phyloP scores from a whole-genome alignment of 1,140 invertebrate species.

The Drosophila neocordata region DNA sequence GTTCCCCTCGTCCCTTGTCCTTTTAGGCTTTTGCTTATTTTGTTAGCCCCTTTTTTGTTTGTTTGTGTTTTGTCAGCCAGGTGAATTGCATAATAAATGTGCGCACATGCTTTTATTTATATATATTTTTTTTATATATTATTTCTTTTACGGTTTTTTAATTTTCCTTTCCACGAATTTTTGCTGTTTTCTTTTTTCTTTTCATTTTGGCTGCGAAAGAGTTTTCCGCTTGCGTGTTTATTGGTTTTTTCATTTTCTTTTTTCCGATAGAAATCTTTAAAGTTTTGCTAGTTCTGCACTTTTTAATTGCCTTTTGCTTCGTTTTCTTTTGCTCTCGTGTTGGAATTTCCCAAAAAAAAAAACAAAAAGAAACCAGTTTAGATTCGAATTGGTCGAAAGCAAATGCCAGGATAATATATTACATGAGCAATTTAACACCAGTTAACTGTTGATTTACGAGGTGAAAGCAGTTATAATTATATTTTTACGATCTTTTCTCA shows the following conservation, averaged over 20 bases:
- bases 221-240: constrained; percentile 53
- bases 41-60: neutral
- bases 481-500: neutral
- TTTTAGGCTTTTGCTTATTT: constrained; percentile 16
- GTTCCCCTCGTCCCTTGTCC: neutral
- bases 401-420: constrained; percentile 3
- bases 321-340: constrained; percentile 14
- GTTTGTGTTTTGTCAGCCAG: constrained; percentile 17
- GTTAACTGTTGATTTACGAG: neutral
- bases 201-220: constrained; percentile 16
- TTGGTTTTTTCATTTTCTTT: constrained; percentile 16
- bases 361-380: neutral
- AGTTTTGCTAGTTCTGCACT: constrained; percentile 12
- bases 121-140: constrained; percentile 16
- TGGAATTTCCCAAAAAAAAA: constrained; percentile 37
- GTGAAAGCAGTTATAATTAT: neutral
- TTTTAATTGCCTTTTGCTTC: constrained; percentile 35
- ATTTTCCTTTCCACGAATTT: neutral
- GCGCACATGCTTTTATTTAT: constrained; percentile 36
- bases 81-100: constrained; percentile 46
- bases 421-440: neutral
- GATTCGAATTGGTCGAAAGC: neutral
- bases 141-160: neutral
- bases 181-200: neutral
- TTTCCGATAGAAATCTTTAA: constrained; percentile 28